These are phyloP conservation scores for Ectemnius cavifrons DNA, from an alignment of 2,888 invertebrate genomes.

Conservation along the genomic window DNA sequence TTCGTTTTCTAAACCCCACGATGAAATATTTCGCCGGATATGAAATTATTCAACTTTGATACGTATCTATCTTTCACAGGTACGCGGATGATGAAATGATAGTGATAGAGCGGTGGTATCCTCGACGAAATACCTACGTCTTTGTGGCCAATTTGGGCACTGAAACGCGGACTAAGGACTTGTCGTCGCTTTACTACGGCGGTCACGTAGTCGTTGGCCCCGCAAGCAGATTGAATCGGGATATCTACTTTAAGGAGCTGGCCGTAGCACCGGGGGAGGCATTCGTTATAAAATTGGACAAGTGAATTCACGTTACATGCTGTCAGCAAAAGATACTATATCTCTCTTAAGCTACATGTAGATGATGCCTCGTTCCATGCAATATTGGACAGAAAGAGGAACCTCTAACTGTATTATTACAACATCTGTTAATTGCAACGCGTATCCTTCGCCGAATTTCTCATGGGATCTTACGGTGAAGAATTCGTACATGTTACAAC, in stretches of 20 bases:
- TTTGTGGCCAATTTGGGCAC: conserved; percentile 87
- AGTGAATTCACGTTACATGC: conserved; percentile 68
- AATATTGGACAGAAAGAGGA: too few relatives aligned
- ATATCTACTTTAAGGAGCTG: conserved; percentile 80
- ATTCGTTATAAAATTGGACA: conserved; percentile 82
- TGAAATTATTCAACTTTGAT: too few relatives aligned
- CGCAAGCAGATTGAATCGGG: conserved; percentile 74
- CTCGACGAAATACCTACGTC: conserved; percentile 87
- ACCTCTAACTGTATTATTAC: too few relatives aligned
- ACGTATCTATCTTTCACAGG: conserved; percentile 65
- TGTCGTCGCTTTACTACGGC: conserved; percentile 88
- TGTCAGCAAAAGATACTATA: conserved; percentile 1
- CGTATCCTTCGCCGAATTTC: too few relatives aligned
- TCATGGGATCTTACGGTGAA: too few relatives aligned
- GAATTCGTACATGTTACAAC: conserved; percentile 35
- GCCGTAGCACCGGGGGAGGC: conserved; percentile 82
- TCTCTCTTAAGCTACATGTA: too few relatives aligned
- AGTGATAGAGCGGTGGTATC: conserved; percentile 88
- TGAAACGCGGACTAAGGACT: conserved; percentile 82
- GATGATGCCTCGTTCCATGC: too few relatives aligned
- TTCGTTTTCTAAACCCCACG: background rate
- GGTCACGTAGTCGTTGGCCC: conserved; percentile 83
- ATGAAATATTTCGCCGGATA: too few relatives aligned
- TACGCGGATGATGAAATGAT: conserved; percentile 83
- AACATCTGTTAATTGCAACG: too few relatives aligned